Evolutionary conservation across 2,888 invertebrate species (phyloP), one percentile per base, ranked within the genome.

Genomic region (Andrena fulva): DNA sequence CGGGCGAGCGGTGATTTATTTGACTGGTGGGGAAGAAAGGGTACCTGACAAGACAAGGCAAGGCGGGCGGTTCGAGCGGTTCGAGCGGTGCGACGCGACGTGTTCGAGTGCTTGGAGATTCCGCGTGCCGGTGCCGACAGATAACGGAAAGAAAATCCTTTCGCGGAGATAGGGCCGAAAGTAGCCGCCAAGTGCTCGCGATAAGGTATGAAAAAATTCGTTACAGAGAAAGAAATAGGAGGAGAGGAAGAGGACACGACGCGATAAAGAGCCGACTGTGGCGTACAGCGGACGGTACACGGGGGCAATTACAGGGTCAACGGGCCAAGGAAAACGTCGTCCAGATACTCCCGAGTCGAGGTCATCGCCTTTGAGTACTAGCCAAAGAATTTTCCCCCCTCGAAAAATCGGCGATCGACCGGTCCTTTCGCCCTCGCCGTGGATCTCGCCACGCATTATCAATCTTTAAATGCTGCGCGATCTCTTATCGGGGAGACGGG

Each of bases 281-380:
- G 74, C 68, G 77, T 79, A 76, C 70, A 80, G 78, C 81, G 78
- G 77, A 85, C 87, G 80, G 66, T 86, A 82, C 77, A 74, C 70
- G 83, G 82, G 12, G 83, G 86, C 85, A 87, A 87, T 86, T 86
- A 87, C 87, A 88, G 87, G 87, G 87, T 87, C 87, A 88, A 87
- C 87, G 83, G 87, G 87, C 86, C 87, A 88, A 88, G 87, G 87
- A 88, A 88, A 88, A 88, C 87, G 81, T 86, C 87, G 83, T 88
- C 86, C 86, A 85, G 87, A 87, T 88, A 88, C 85, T 86, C 85
- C 80, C 78, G 77, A 72, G 71, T 87, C 87, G 85, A 88, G 87
- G 86, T 86, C 87, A 86, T 88, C 86, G 85, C 81, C 86, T 88
- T 85, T 82, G 81, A 83, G 77, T 68, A 83, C 60, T 82, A 85